Evolutionary conservation across 2,888 invertebrate species (phyloP).

Genomic region (Zhengitettix transpicula): DNA sequence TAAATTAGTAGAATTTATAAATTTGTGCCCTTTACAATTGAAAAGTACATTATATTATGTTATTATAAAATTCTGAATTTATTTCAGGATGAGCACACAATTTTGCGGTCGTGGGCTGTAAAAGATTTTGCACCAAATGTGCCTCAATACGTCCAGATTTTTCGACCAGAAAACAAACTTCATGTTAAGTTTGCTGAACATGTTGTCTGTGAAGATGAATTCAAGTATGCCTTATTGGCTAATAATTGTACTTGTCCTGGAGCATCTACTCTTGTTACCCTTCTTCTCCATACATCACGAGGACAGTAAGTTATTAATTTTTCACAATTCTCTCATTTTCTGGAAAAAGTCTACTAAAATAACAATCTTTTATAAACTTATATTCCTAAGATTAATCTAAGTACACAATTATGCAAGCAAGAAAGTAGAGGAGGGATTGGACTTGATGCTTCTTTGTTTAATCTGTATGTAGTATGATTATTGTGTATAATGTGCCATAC

Average conservation of each 20-base stretch:
- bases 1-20: too few relatives aligned
- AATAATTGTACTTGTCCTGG: conserved; percentile 98
- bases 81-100: conserved; percentile 53
- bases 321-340: background rate
- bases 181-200: conserved; percentile 98
- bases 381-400: too few relatives aligned
- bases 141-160: conserved; percentile 95
- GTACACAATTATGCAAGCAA: too few relatives aligned
- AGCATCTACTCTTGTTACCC: conserved; percentile 88
- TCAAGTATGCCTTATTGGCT: conserved; percentile 92
- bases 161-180: conserved; percentile 93
- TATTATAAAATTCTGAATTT: too few relatives aligned
- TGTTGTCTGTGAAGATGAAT: conserved; percentile 97
- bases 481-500: too few relatives aligned
- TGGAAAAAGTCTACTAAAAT: background rate
- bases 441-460: too few relatives aligned
- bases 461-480: too few relatives aligned
- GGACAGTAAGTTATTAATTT: conserved; percentile 79
- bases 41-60: too few relatives aligned
- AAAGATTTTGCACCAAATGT: conserved; percentile 95
- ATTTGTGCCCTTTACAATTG: too few relatives aligned
- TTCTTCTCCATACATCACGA: conserved; percentile 87
- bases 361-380: background rate
- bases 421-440: too few relatives aligned
- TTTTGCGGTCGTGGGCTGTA: conserved; percentile 87